Evolutionary conservation across 2,888 invertebrate species (phyloP), one percentile per base, ranked within the genome.

Genomic region (Scrobipalpa costella): DNA sequence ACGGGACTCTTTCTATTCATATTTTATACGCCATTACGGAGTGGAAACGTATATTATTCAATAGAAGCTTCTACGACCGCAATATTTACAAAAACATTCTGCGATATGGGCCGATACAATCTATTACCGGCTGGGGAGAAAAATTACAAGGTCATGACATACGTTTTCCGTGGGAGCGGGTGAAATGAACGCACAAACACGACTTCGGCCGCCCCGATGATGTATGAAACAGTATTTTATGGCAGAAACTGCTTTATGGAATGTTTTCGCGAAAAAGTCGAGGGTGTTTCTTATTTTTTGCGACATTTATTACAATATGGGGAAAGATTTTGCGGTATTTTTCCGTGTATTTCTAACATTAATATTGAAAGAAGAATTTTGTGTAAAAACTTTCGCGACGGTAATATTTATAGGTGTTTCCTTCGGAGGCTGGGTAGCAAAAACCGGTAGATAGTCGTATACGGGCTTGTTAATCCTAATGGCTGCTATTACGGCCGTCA

Each of bases 21-120:
- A 85, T 86, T 86, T 88, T 83, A 87, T 85, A 78, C 77, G 76
- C 76, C 74, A 82, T 83, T 83, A 82, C 79, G 73, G 72, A 77
- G 77, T 75, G 66, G 69, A 75, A 75, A 74, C 76, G 73, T 77
- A 71, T 80, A 79, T 81, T 83, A 81, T 84, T 81, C 80, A 79
- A 81, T 77, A 75, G 76, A 63, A 71, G 68, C 49, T 38, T 36
- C 66, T 72, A 71, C 69, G 73, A 71, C 71, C 74, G 72, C 69
- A 68, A 74, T 74, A 77, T 78, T 77, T 72, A 69, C 72, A 69
- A 55, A 69, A 69, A 78, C 74, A 75, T 71, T 73, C 69, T 69
- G 13, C 55, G 55, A 44, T 44, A 15, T n/a, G 44, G 44, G 15
- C 70, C 75, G 73, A 79, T 81, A 81, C 76, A 75, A 80, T 83